These are phyloP conservation scores for Rhagonycha fulva DNA, from an alignment of 2,888 invertebrate species.

Conservation along the genomic window DNA sequence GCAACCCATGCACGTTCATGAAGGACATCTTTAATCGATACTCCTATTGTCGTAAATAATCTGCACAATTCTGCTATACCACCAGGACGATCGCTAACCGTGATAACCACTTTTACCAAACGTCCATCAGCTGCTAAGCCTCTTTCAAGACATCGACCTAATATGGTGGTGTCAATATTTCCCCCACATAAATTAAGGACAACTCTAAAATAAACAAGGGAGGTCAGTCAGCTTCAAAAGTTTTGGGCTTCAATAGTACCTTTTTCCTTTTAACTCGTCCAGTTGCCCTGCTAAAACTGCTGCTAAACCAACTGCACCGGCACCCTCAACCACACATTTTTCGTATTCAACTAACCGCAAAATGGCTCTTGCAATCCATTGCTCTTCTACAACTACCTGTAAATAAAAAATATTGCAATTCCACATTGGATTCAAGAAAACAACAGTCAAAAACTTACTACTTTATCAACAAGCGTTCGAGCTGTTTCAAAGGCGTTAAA, in stretches of 20 bases:
- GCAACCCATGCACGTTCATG: slow-evolving; percentile 95
- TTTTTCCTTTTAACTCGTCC: slow-evolving; percentile 70
- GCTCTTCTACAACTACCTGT: slow-evolving; percentile 64
- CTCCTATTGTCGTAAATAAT: slow-evolving; percentile 75
- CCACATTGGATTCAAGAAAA: not conserved
- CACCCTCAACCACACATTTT: slow-evolving; percentile 75
- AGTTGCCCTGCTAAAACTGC: slow-evolving; percentile 67
- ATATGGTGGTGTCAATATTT: slow-evolving; percentile 89
- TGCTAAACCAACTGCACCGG: slow-evolving; percentile 71
- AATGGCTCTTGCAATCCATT: slow-evolving; percentile 68
- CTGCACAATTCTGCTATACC: slow-evolving; percentile 85
- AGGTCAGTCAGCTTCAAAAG: slow-evolving; percentile 33
- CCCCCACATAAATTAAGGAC: slow-evolving; percentile 85
- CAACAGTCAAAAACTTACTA: slow-evolving; percentile 56
- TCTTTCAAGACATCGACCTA: slow-evolving; percentile 85
- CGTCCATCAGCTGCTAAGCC: slow-evolving; percentile 87
- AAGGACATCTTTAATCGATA: slow-evolving; percentile 92
- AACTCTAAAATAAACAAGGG: slow-evolving; percentile 65
- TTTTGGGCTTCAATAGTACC: slow-evolving; percentile 49
- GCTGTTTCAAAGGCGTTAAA: slow-evolving; percentile 70
- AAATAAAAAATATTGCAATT: not conserved
- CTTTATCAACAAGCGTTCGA: slow-evolving; percentile 64
- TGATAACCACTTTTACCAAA: slow-evolving; percentile 74
- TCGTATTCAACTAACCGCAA: slow-evolving; percentile 66
- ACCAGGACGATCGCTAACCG: slow-evolving; percentile 84